A percentile compares a stretch with the other conserved stretches of the same genome.
phyloP scores from a whole-genome alignment of 2,888 invertebrate species.

The Perithous albicinctus region DNA sequence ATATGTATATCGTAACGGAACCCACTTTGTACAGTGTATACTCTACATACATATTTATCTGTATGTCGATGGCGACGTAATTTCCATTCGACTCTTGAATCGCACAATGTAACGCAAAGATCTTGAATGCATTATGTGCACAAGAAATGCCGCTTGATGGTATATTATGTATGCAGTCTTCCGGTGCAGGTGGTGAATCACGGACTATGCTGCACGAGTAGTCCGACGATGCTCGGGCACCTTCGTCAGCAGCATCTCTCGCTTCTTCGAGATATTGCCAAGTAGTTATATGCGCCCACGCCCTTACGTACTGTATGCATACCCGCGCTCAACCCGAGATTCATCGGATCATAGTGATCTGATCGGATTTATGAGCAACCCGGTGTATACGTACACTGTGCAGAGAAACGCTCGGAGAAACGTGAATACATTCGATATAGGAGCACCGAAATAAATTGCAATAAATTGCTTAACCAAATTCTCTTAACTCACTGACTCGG shows the following conservation, averaged over 20 bases:
- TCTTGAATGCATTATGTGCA: slow-evolving; percentile 35
- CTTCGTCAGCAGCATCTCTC: slow-evolving; percentile 49
- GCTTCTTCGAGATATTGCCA: slow-evolving; percentile 48
- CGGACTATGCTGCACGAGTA: slow-evolving; percentile 30
- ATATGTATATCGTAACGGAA: not conserved
- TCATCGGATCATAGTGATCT: slow-evolving; percentile 62
- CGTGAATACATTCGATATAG: slow-evolving; percentile 28
- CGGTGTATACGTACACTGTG: slow-evolving; percentile 44
- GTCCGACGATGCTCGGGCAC: not conserved
- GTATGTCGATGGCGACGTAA: not conserved
- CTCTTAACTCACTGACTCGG: not conserved
- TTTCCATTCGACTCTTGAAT: slow-evolving; percentile 10
- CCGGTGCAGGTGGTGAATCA: slow-evolving; percentile 64
- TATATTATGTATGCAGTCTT: slow-evolving; percentile 39
- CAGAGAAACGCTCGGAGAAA: too few relatives aligned
- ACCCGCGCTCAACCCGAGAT: slow-evolving; percentile 51
- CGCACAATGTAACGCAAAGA: slow-evolving; percentile 36
- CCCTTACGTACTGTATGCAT: slow-evolving; percentile 49
- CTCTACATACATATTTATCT: not conserved
- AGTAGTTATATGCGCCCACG: slow-evolving; percentile 59
- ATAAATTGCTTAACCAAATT: slow-evolving; percentile 43
- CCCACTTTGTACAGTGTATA: not conserved
- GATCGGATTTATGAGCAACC: slow-evolving; percentile 59
- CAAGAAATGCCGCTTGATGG: slow-evolving; percentile 30
- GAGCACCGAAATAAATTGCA: slow-evolving; percentile 33